Evolutionary conservation across 2,888 invertebrate genomes (phyloP), one percentile per base, ranked within the genome.

Genomic region (Germaria angustata): DNA sequence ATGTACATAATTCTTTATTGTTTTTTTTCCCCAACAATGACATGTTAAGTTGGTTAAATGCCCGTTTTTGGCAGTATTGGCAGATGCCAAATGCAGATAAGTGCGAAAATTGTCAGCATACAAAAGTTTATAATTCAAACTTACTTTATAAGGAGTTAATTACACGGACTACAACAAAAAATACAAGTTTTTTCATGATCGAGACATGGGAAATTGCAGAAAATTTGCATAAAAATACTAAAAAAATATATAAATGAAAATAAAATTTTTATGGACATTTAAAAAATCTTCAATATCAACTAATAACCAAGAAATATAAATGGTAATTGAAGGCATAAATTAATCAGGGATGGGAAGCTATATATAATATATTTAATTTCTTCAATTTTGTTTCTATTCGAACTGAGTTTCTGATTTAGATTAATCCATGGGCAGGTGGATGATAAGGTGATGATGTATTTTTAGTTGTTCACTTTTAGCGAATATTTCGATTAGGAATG

Each of bases 61-160:
- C 57, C 59, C n/a, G 51, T 76, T 80, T n/a, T 76, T 73, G 75
- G 76, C 13, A 75, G 13, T 49, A 34, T 17, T 69, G 76, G 51
- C 77, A 81, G 84, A 84, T 84, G 84, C 77, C 77, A 84, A 77
- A 75, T 51, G 36, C 61, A 61, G 84, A 84, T 84, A 84, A 75
- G 81, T 84, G 81, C 76, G 80, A 84, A 84, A 84, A 81, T 68
- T 84, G 79, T 81, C 80, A 84, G 84, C 75, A 17, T 44, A 41
- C 51, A 65, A 59, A 63, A 28, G 34, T 57, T 57, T 36, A 13
- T 39, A 66, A 46, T 28, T 65, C 24, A 57, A 66, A 46, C 11
- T 17, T 24, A 7, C 68, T 63, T 44, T 39, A 61, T 51, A 79
- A 71, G 69, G 79, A 79, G 69, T 76, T 79, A 83, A 80, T 72